These are phyloP conservation scores for Cryptoprocta ferox DNA, from an alignment of 2,797 vertebrate species.

Conservation along the genomic window DNA sequence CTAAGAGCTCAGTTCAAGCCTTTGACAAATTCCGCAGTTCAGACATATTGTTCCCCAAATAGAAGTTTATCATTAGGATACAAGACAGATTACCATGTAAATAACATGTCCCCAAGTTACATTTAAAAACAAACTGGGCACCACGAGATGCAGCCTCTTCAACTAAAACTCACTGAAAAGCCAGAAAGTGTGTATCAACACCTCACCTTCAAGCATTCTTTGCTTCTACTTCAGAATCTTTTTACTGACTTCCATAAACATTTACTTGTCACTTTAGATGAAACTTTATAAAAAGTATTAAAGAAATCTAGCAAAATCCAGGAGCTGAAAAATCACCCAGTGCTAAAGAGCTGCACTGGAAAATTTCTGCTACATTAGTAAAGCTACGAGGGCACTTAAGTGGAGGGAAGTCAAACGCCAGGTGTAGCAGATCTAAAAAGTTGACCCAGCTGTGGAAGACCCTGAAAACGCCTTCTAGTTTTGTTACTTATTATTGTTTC, in stretches of 20 bases:
- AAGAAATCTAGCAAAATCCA: constrained; percentile 16
- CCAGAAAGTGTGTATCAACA: background rate
- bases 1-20: background rate
- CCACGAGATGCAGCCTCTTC: background rate
- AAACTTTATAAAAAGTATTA: background rate
- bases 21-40: constrained; percentile 35
- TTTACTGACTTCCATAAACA: background rate
- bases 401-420: background rate
- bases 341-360: background rate
- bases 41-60: background rate
- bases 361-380: background rate
- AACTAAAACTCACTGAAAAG: background rate
- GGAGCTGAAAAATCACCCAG: background rate
- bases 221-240: background rate
- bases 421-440: constrained; percentile 62
- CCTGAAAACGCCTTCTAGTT: background rate
- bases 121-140: background rate
- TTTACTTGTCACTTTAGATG: constrained; percentile 15
- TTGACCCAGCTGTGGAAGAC: constrained; percentile 39
- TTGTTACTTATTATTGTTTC: background rate
- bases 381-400: background rate
- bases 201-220: background rate
- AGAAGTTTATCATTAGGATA: constrained; percentile 26
- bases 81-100: background rate
- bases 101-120: background rate